Conservation (phyloP, 2,113 vertebrate species). For the Crotalus helleri region DNA sequence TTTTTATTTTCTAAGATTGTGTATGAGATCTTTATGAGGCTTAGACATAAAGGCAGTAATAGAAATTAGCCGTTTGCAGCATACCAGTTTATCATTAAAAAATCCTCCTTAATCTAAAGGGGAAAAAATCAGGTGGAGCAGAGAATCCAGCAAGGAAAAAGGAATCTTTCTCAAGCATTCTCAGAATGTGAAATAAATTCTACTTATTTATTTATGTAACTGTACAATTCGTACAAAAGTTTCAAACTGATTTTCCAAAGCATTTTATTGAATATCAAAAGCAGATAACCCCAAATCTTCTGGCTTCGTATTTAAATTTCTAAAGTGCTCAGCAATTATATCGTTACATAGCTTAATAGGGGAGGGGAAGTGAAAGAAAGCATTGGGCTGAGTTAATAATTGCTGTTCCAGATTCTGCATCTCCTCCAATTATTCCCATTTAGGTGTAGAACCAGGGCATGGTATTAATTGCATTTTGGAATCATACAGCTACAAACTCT, state of each 20-base stretch:
- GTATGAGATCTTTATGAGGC: background rate
- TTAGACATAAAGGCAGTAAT: background rate
- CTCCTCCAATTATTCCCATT: background rate
- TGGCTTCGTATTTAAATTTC: background rate
- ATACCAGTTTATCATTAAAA: background rate
- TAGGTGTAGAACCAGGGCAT: background rate
- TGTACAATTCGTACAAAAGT: background rate
- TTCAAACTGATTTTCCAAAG: background rate
- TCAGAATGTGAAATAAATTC: background rate
- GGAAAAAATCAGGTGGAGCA: background rate
- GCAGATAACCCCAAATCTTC: background rate
- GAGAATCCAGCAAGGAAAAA: background rate
- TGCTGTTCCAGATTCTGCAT: background rate
- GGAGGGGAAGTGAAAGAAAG: background rate
- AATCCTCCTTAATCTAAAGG: background rate
- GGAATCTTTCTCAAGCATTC: background rate
- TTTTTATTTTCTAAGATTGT: background rate
- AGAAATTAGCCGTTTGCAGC: background rate
- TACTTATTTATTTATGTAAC: background rate
- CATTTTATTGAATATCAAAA: background rate
- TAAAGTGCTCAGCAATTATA: background rate
- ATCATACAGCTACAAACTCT: background rate
- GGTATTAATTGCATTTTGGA: background rate
- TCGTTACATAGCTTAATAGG: background rate
- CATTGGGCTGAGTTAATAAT: background rate